phyloP scores from a whole-genome alignment of 2,113 vertebrate species.

The Elaphurus davidianus region DNA sequence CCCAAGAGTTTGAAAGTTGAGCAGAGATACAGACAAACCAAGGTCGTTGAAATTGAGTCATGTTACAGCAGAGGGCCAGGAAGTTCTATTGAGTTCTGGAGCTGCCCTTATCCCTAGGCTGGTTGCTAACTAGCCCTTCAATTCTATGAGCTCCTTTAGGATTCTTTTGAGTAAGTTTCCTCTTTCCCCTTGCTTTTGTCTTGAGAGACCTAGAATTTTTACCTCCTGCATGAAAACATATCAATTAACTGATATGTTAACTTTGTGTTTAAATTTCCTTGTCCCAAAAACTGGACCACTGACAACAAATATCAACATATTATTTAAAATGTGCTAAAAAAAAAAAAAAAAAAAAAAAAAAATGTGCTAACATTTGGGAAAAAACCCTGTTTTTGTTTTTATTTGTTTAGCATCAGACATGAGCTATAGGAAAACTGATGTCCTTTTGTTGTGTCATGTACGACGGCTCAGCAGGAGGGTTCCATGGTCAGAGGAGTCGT shows the following conservation, averaged over 20 bases:
- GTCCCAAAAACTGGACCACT: not conserved
- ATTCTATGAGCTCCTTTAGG: not conserved
- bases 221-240: not conserved
- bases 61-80: accelerated
- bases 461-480: not conserved
- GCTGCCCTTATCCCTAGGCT: not conserved
- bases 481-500: not conserved
- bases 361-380: not conserved
- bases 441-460: not conserved
- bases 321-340: not conserved
- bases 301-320: not conserved
- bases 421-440: not conserved
- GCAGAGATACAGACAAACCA: not conserved
- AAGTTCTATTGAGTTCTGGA: not conserved
- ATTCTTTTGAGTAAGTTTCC: not conserved
- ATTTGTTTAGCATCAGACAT: not conserved
- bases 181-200: not conserved
- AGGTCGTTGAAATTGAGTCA: not conserved
- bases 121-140: not conserved
- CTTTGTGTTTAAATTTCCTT: not conserved
- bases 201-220: not conserved
- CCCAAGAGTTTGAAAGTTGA: not conserved
- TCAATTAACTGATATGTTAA: not conserved
- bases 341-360: no score
- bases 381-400: not conserved